Percentiles rank a stretch among this genome's conserved stretches.
These are phyloP conservation scores for Actinopyga echinites DNA, from an alignment of 53 echinoderm and acorn worm genomes.

Conservation along the genomic window DNA sequence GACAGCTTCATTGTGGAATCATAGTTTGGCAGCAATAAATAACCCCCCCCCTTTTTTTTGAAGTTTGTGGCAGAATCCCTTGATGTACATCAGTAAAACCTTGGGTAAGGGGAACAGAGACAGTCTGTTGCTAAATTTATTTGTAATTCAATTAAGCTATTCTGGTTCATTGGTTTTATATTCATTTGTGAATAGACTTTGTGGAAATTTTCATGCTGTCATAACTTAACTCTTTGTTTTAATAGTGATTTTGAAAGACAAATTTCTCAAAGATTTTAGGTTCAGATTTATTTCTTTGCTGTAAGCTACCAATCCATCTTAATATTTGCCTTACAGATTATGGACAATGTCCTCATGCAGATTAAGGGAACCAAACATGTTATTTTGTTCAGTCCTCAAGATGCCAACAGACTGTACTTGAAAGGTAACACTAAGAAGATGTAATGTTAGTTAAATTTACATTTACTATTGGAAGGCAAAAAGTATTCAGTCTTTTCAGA, in stretches of 20 bases:
- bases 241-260: neutral
- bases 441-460: too few relatives aligned
- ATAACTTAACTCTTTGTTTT: neutral
- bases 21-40: slow-evolving; percentile 94
- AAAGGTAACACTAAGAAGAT: slow-evolving; percentile 54
- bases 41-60: too few relatives aligned
- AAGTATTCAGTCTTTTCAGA: too few relatives aligned
- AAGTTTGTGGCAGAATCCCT: too few relatives aligned
- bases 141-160: too few relatives aligned
- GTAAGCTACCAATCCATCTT: neutral
- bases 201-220: too few relatives aligned
- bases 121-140: too few relatives aligned
- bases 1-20: slow-evolving; percentile 86
- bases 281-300: neutral
- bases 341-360: slow-evolving; percentile 98
- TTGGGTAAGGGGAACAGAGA: too few relatives aligned
- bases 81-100: too few relatives aligned
- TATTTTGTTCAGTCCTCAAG: slow-evolving; percentile 87
- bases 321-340: slow-evolving; percentile 62
- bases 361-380: slow-evolving; percentile 90
- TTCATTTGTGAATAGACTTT: too few relatives aligned
- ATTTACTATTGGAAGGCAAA: too few relatives aligned
- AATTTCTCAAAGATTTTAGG: neutral
- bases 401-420: slow-evolving; percentile 88
- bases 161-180: too few relatives aligned